These are phyloP conservation scores for Choristoneura fumiferana DNA, from an alignment of 1,140 invertebrate genomes.

Conservation along the genomic window DNA sequence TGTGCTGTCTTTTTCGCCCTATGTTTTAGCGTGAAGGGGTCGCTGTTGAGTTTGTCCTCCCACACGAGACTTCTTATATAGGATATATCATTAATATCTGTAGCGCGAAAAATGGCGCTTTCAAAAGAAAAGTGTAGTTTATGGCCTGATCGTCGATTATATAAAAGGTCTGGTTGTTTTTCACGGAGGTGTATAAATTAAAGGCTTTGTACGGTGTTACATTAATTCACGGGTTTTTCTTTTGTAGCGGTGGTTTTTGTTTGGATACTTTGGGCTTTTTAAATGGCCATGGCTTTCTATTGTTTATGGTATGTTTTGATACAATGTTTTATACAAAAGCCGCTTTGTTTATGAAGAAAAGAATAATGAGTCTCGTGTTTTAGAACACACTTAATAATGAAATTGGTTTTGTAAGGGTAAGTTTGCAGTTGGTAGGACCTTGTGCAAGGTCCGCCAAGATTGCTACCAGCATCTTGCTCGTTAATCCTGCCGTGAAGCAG, in stretches of 20 bases:
- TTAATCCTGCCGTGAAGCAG: too few species aligned
- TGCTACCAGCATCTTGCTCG: too few species aligned
- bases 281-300: constrained; percentile 2
- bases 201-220: constrained; percentile 13
- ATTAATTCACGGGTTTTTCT: constrained; percentile 14
- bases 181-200: neutral
- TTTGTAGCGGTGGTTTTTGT: neutral
- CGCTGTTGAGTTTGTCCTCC: neutral
- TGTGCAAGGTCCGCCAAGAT: too few species aligned
- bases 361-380: too few species aligned
- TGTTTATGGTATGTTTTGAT: constrained; percentile 15
- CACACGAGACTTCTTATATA: neutral
- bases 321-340: neutral
- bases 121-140: constrained; percentile 15
- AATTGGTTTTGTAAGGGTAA: too few species aligned
- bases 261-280: constrained; percentile 11
- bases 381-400: too few species aligned
- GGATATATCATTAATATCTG: constrained; percentile 11
- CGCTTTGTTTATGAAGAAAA: neutral
- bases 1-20: neutral
- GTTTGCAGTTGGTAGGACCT: too few species aligned
- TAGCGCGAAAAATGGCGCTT: constrained; percentile 4
- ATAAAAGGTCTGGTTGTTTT: constrained; percentile 2
- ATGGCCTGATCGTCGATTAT: neutral
- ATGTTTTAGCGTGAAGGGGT: constrained; percentile 13